phyloP scores from a whole-genome alignment of 2,797 vertebrate genomes.

The Dallia pectoralis region DNA sequence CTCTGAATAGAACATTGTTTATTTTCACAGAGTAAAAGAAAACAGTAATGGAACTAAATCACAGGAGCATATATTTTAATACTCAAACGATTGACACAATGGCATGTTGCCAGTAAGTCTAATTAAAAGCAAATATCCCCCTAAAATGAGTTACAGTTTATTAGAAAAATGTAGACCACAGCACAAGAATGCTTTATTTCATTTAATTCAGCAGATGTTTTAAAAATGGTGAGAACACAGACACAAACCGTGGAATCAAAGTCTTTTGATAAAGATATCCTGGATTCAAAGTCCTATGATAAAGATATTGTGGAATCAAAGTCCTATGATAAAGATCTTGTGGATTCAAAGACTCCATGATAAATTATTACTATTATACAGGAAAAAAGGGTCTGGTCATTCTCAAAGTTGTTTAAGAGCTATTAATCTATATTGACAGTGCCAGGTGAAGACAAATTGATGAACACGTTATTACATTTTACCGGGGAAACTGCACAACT shows the following conservation, averaged over 20 bases:
- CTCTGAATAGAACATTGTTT: too few relatives aligned
- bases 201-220: conserved; percentile 61
- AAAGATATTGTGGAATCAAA: conserved; percentile 42
- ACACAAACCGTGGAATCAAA: conserved; percentile 47
- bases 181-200: conserved; percentile 68
- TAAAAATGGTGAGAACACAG: conserved; percentile 65
- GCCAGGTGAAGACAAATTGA: conserved; percentile 47
- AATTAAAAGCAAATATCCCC: conserved; percentile 45
- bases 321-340: conserved; percentile 47
- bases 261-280: conserved; percentile 31
- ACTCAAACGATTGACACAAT: not conserved
- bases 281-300: conserved; percentile 37
- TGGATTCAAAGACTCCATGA: conserved; percentile 45
- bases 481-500: conserved; percentile 69
- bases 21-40: too few relatives aligned
- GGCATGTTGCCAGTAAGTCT: conserved; percentile 36
- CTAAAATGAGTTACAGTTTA: conserved; percentile 72
- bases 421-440: conserved; percentile 52
- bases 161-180: conserved; percentile 71
- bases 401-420: conserved; percentile 43
- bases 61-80: not conserved
- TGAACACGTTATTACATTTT: too few relatives aligned
- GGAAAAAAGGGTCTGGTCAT: conserved; percentile 59
- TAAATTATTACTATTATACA: too few relatives aligned
- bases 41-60: not conserved